Evolutionary conservation across 2,797 vertebrate species (phyloP).

Genomic region (Halcyon chelicuti): DNA sequence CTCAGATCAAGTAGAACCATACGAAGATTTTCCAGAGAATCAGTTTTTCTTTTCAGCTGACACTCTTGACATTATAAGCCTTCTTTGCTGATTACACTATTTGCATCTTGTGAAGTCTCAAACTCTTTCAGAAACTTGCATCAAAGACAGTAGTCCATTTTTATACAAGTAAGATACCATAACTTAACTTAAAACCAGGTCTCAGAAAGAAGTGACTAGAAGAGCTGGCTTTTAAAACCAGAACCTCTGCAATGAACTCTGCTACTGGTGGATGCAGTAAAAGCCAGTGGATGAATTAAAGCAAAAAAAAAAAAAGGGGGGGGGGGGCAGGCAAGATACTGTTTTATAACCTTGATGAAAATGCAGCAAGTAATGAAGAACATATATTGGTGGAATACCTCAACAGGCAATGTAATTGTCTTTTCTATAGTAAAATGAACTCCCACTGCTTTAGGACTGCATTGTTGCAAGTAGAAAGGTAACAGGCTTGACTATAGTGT

Average conservation of each 20-base stretch:
- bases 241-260: neutral
- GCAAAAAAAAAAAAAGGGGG: neutral
- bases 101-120: neutral
- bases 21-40: neutral
- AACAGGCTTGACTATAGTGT: neutral
- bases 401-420: neutral
- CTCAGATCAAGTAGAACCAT: conserved; percentile 9
- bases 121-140: conserved; percentile 13
- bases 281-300: neutral
- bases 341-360: neutral
- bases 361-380: neutral
- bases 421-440: neutral
- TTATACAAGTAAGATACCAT: neutral
- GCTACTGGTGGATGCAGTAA: neutral
- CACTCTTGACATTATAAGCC: neutral
- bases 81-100: neutral
- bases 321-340: neutral
- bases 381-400: neutral
- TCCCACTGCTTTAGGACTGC: neutral
- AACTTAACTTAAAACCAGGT: conserved; percentile 23
- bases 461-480: neutral
- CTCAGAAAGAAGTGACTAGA: neutral
- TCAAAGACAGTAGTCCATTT: conserved; percentile 28
- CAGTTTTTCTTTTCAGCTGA: neutral
- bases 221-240: neutral